Evolutionary conservation across 2,888 invertebrate genomes (phyloP).

Genomic region (Drosophila mercatorum): DNA sequence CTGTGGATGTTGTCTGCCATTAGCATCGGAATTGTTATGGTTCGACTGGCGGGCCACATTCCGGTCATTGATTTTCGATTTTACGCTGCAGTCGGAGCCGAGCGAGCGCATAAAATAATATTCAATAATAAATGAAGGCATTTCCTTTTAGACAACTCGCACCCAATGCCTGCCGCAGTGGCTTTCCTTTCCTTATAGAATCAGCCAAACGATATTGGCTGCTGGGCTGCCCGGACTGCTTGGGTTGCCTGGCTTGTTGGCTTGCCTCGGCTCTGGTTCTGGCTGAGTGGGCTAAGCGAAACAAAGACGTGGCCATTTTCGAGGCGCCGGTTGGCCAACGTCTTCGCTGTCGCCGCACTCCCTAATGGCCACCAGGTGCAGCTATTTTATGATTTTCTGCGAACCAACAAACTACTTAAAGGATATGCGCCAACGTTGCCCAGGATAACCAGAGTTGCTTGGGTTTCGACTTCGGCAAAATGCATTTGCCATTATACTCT

Average conservation of each 20-base stretch:
- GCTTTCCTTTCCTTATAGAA: slow-evolving; percentile 65
- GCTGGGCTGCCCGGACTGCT: slow-evolving; percentile 10
- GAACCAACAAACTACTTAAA: slow-evolving; percentile 78
- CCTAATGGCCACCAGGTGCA: slow-evolving; percentile 78
- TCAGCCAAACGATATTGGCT: slow-evolving; percentile 64
- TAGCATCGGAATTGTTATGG: slow-evolving; percentile 76
- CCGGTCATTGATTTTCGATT: slow-evolving; percentile 78
- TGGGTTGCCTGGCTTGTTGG: slow-evolving; percentile 10
- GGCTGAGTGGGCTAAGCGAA: slow-evolving; percentile 56
- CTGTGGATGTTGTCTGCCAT: slow-evolving; percentile 52
- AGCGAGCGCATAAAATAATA: slow-evolving; percentile 78
- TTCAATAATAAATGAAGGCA: slow-evolving; percentile 81
- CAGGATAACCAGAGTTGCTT: slow-evolving; percentile 37
- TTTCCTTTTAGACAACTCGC: slow-evolving; percentile 59
- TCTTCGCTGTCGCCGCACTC: slow-evolving; percentile 54
- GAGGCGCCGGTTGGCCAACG: slow-evolving; percentile 50
- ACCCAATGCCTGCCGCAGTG: slow-evolving; percentile 31
- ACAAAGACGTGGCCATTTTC: slow-evolving; percentile 62
- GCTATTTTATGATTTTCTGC: slow-evolving; percentile 73
- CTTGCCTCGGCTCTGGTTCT: slow-evolving; percentile 37
- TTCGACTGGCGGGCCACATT: slow-evolving; percentile 62
- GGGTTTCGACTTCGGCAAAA: slow-evolving; percentile 40
- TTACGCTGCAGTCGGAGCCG: slow-evolving; percentile 62
- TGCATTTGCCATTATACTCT: slow-evolving; percentile 45
- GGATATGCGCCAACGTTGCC: slow-evolving; percentile 50